These are phyloP conservation scores for Spondyliosoma cantharus DNA, from an alignment of 2,797 vertebrate genomes.

Conservation along the genomic window DNA sequence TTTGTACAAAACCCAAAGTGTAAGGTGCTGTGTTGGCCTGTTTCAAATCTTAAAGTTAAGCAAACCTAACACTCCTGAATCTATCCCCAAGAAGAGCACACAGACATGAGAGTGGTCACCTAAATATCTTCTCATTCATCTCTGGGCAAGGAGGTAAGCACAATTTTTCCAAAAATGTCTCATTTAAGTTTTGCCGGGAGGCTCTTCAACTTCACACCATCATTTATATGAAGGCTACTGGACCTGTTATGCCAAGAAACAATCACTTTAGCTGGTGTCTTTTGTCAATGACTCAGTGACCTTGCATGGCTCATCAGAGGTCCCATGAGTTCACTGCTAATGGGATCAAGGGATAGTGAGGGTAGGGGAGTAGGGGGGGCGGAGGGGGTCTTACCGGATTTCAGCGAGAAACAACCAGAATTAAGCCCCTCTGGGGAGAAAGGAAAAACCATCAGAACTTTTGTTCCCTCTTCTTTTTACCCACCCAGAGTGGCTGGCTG, in stretches of 20 bases:
- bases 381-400: conserved; percentile 52
- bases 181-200: not conserved
- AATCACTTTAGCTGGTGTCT: conserved; percentile 33
- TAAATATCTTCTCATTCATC: not conserved
- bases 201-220: not conserved
- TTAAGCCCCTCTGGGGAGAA: conserved; percentile 24
- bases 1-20: not conserved
- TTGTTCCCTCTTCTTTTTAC: conserved; percentile 43
- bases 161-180: not conserved
- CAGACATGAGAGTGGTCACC: not conserved
- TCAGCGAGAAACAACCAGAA: conserved; percentile 44
- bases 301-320: conserved; percentile 57
- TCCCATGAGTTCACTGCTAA: conserved; percentile 59
- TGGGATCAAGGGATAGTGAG: conserved; percentile 55
- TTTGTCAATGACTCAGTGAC: conserved; percentile 57
- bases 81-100: not conserved
- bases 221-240: not conserved
- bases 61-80: not conserved
- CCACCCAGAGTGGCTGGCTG: conserved; percentile 29
- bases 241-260: conserved; percentile 15
- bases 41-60: not conserved
- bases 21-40: not conserved
- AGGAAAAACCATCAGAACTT: conserved; percentile 42
- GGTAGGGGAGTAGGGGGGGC: conserved; percentile 4
- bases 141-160: not conserved